Evolutionary conservation across 2,113 vertebrate genomes (phyloP), one percentile per base, ranked within the genome.

Genomic region (rat (Rattus norvegicus)): DNA sequence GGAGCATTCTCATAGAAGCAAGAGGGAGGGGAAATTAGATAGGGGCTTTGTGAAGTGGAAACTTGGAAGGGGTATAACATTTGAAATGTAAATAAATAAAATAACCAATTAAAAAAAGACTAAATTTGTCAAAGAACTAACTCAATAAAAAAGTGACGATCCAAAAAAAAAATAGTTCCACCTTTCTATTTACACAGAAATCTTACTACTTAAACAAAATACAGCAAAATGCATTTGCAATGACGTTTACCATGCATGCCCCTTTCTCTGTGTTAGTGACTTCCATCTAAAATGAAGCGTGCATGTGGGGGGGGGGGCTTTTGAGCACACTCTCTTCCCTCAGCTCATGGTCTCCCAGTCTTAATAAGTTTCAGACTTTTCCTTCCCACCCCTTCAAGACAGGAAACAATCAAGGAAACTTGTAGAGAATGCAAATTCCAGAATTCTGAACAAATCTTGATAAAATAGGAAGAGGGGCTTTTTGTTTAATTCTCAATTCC

Each of bases 381-480:
- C 5, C 19, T 49, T 59, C 5, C 54, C 52, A 24, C 36, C 20
- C 30, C 11, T n/a, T n/a, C 80, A 59, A 39, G 61, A 61, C 80
- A 8, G 22, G 39, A 83, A 39, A 83, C 11, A 59, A 83, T 43
- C 52, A 56, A 11, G 22, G 70, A 33, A 7, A 47, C 39, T 47
- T 90, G 17, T 80, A 88, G 67, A 92, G 93, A 94, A 47, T 33
- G 69, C 33, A 90, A 69, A 89, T 91, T 65, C 85, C 59, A 81
- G 52, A 26, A 5, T 1, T 24, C 43, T 70, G 17, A 3, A 11
- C 52, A 54, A 54, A 54, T 59, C 22, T 69, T 11, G 24, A 26
- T n/a, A 20, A 91, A 95, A 14, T 63, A 90, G 56, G 36, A 20
- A 30, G 11, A 92, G 77, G 14, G 26, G 7, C 16, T 43, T 77